Percentiles rank a stretch among this genome's conserved stretches.
Conservation (phyloP, 23 tunicate species). For the Pegea sp. region DNA sequence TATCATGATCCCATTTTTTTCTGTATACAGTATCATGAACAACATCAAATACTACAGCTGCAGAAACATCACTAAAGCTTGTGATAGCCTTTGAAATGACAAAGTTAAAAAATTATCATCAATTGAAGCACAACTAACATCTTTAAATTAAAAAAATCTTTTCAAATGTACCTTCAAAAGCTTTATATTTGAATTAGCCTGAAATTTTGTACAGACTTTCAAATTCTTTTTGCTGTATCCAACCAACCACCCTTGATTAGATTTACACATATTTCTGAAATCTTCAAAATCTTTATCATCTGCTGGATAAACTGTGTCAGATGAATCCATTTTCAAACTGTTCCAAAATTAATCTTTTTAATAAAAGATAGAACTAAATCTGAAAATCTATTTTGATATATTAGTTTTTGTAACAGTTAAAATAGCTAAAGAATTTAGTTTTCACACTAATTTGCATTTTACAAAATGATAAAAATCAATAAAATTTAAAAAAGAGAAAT, state of each 20-base stretch:
- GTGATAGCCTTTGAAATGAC: slow-evolving; percentile 32
- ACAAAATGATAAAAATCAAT: no score
- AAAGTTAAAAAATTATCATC: no score
- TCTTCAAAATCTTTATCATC: slow-evolving; percentile 56
- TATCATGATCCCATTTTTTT: slow-evolving; percentile 89
- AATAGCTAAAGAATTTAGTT: no score
- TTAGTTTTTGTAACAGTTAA: no score
- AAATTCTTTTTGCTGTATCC: slow-evolving; percentile 67
- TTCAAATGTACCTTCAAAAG: slow-evolving; percentile 29
- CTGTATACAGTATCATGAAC: slow-evolving; percentile 86
- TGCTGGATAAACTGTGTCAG: slow-evolving; percentile 48
- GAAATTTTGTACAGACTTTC: slow-evolving; percentile 28
- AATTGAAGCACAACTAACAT: neutral
- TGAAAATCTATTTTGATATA: no score
- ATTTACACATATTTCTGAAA: slow-evolving; percentile 51
- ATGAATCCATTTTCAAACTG: slow-evolving; percentile 6
- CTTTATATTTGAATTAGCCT: slow-evolving; percentile 38
- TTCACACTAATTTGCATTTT: no score
- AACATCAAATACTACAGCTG: slow-evolving; percentile 73
- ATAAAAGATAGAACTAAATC: no score
- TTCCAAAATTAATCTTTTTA: no score
- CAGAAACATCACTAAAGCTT: slow-evolving; percentile 40
- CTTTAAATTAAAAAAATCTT: slow-evolving; percentile 1
- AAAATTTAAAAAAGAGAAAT: no score
- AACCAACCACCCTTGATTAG: slow-evolving; percentile 26